Evolutionary conservation across 2,888 invertebrate genomes (phyloP).

Genomic region (Alviniconcha strummeri): DNA sequence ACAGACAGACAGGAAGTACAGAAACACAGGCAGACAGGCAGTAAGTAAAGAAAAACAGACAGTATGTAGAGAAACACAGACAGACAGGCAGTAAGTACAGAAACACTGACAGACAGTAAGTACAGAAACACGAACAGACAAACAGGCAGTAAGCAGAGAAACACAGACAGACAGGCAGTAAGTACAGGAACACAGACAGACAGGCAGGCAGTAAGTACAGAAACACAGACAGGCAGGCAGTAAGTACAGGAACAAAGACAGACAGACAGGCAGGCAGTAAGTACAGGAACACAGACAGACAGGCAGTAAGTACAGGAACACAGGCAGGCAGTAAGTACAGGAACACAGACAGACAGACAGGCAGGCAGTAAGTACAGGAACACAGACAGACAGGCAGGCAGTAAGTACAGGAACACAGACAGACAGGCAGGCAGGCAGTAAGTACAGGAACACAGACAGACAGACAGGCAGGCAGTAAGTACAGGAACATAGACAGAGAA

Average conservation of each 20-base stretch:
- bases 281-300: background rate
- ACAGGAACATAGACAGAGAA: background rate
- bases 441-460: background rate
- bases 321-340: background rate
- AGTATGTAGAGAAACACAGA: background rate
- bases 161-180: background rate
- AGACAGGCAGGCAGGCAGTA: background rate
- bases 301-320: too few relatives aligned
- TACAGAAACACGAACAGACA: background rate
- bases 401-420: background rate
- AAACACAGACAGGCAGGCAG: too few relatives aligned
- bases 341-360: constrained; percentile 1
- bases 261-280: too few relatives aligned
- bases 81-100: background rate
- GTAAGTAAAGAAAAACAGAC: background rate
- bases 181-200: background rate
- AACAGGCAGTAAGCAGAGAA: background rate
- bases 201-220: too few relatives aligned
- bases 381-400: background rate
- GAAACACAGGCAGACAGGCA: background rate
- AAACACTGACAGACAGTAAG: background rate
- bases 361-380: background rate
- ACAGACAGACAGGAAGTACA: background rate
- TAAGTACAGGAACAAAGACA: too few relatives aligned
- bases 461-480: too few relatives aligned